A percentile compares a stretch with the other conserved stretches of the same genome.
Evolutionary conservation across 2,113 vertebrate genomes (phyloP).

Genomic region (Aphelocoma coerulescens): DNA sequence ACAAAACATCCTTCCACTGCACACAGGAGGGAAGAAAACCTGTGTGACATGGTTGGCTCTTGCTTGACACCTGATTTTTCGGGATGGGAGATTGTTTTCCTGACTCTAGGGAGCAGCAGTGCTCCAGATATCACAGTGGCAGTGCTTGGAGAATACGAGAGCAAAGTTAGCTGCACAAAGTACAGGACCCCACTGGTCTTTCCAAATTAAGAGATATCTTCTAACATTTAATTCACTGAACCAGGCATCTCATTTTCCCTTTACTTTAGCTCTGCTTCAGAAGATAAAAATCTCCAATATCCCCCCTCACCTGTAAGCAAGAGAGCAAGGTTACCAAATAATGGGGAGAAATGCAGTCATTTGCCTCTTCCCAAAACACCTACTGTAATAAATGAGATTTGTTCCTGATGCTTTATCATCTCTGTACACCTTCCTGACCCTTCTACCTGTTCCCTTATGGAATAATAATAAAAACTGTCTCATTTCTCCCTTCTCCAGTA

Average conservation of each 20-base stretch:
- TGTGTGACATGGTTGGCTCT: not conserved
- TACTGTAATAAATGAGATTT: not conserved
- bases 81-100: not conserved
- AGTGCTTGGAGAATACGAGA: not conserved
- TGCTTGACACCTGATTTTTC: not conserved
- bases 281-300: constrained; percentile 1
- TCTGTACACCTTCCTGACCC: not conserved
- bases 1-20: not conserved
- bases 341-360: not conserved
- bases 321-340: not conserved
- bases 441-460: not conserved
- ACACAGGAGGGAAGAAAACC: not conserved
- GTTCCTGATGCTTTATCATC: not conserved
- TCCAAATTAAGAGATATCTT: not conserved
- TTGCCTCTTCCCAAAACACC: not conserved
- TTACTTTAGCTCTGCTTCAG: not conserved
- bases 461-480: not conserved
- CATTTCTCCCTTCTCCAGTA: not conserved
- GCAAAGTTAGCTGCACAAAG: not conserved
- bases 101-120: constrained; percentile 14
- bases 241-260: not conserved
- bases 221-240: not conserved
- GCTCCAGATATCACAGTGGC: not conserved
- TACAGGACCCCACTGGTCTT: not conserved
- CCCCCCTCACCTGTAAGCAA: not conserved